Evolutionary conservation across 2,888 invertebrate genomes (phyloP), one percentile per base, ranked within the genome.

Genomic region (Drosophila neonasuta): DNA sequence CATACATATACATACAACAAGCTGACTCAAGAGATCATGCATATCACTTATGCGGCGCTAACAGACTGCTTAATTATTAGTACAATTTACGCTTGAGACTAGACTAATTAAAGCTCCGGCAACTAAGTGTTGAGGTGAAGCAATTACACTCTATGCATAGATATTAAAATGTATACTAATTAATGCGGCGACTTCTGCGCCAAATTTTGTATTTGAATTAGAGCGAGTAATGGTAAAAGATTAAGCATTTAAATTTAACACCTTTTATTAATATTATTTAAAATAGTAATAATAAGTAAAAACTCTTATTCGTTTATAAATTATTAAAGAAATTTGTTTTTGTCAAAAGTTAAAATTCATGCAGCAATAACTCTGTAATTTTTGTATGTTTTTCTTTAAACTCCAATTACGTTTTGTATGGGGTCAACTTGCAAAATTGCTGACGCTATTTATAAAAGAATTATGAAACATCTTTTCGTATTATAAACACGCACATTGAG

Each of bases 31-130:
- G 3, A 44, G 17, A 44, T 54, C 42, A 44, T 32, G 20, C 32
- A 44, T n/a, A 32, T 32, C 32, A 10, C 32, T 44, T 54, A 34
- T 44, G 32, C 32, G 44, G 17, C n/a, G 44, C 54, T 17, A 9
- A 32, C 4, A 30, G 17, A 32, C 9, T 20, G 54, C 44, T 42
- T 32, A 54, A 54, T 54, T 54, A 32, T n/a, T 9, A 54, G n/a
- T 15, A 13, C 32, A 54, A 54, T 42, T 13, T 8, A 8, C 2
- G 30, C 30, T 32, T 17, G 5, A 42, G 30, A 42, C 8, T 44
- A 15, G 42, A 44, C 42, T 44, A 54, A 54, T 44, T 54, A 30
- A 54, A 54, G 50, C 20, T 9, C 8, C 1, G 17, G 32, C 32
- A 17, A 20, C 20, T 50, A n/a, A 50, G 32, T 42, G 54, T 2